These are phyloP conservation scores for Stenurella melanura DNA, from an alignment of 2,888 invertebrate species.

Conservation along the genomic window DNA sequence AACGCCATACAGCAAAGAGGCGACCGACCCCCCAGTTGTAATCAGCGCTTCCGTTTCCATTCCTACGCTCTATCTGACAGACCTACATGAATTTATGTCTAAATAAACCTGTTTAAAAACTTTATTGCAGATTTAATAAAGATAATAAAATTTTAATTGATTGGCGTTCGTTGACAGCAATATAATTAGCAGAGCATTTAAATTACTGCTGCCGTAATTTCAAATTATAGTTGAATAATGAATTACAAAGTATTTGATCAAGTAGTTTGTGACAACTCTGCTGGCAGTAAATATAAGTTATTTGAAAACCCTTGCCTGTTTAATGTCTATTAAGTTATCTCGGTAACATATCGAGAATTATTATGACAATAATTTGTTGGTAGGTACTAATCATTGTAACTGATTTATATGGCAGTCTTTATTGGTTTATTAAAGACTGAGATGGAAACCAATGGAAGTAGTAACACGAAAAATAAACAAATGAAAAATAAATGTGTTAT, in stretches of 20 bases:
- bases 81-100: not conserved
- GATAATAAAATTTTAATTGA: slow-evolving; percentile 29
- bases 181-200: slow-evolving; percentile 9
- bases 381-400: not conserved
- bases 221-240: slow-evolving; percentile 1
- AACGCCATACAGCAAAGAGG: too few species aligned
- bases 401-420: not conserved
- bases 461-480: too few species aligned
- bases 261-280: not conserved
- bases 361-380: not conserved
- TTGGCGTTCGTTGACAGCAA: not conserved
- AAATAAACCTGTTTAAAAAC: slow-evolving; percentile 7
- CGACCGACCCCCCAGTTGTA: not conserved
- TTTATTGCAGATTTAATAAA: slow-evolving; percentile 14
- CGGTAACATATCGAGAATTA: not conserved
- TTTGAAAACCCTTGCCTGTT: not conserved
- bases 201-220: slow-evolving; percentile 6
- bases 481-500: too few species aligned
- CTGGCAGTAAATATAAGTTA: not conserved
- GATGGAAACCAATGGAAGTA: not conserved
- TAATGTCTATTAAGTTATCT: slow-evolving; percentile 7
- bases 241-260: not conserved
- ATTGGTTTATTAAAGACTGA: not conserved
- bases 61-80: not conserved
- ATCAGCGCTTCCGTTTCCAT: not conserved